A percentile compares a stretch with the other conserved stretches of the same genome.
Conservation (phyloP, 2,888 invertebrate genomes). For the Macrosiphum euphorbiae region DNA sequence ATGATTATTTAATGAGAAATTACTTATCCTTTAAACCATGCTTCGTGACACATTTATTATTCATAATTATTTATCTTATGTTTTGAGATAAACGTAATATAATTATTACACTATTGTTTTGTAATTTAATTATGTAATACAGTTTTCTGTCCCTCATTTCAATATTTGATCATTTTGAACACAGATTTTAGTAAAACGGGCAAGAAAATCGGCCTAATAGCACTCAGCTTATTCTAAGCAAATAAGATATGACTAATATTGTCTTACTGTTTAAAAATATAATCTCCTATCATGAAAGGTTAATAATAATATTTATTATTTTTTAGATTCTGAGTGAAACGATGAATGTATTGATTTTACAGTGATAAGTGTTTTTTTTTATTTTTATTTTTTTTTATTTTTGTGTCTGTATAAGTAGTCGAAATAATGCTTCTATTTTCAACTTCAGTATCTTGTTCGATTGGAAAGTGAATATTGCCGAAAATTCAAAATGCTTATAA, state of each 20-base stretch:
- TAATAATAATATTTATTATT: neutral
- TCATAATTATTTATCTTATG: neutral
- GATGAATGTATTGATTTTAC: too few relatives aligned
- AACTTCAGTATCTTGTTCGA: too few relatives aligned
- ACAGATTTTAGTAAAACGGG: neutral
- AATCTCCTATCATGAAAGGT: neutral
- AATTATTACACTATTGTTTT: neutral
- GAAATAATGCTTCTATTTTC: too few relatives aligned
- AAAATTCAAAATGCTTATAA: too few relatives aligned
- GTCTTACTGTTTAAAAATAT: neutral
- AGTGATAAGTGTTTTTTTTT: too few relatives aligned
- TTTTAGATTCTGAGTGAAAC: too few relatives aligned
- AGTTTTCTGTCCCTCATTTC: neutral
- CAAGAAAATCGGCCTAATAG: neutral
- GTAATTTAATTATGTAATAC: neutral
- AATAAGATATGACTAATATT: neutral
- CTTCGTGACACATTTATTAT: neutral
- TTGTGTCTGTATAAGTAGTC: too few relatives aligned
- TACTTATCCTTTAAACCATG: neutral
- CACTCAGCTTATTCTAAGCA: neutral
- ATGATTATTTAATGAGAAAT: neutral
- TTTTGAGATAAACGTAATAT: neutral
- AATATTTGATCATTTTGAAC: neutral
- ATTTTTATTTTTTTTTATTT: too few relatives aligned
- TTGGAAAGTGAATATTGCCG: too few relatives aligned